Percentiles rank a stretch among this genome's conserved stretches.
Evolutionary conservation across 2,797 vertebrate genomes (phyloP).

Genomic region (Gambelia wislizenii): DNA sequence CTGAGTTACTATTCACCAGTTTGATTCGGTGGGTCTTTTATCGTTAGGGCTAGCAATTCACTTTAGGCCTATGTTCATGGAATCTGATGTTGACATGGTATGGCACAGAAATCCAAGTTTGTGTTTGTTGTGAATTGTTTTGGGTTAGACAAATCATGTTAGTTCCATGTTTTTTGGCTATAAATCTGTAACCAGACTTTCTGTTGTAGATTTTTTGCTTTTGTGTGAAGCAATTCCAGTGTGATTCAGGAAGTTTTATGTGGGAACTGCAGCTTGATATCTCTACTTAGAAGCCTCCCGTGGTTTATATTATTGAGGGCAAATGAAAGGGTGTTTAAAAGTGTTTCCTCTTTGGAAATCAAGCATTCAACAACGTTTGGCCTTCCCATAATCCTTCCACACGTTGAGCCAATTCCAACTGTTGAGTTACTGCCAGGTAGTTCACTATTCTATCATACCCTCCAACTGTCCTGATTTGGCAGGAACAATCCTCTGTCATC

Average conservation of each 20-base stretch:
- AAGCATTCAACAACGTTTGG: not conserved
- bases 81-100: not conserved
- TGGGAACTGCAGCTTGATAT: not conserved
- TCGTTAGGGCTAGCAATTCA: too few relatives aligned
- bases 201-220: not conserved
- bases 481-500: too few relatives aligned
- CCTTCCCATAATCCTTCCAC: not conserved
- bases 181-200: not conserved
- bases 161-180: not conserved
- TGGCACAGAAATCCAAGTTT: not conserved
- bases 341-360: constrained; percentile 7
- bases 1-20: too few relatives aligned
- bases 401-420: not conserved
- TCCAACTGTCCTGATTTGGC: too few relatives aligned
- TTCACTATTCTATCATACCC: not conserved
- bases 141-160: not conserved
- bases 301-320: not conserved
- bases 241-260: not conserved
- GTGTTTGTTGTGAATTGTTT: not conserved
- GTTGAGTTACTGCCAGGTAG: not conserved
- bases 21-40: too few relatives aligned
- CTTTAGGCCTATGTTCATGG: not conserved
- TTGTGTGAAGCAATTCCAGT: not conserved
- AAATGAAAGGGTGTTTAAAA: not conserved
- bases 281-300: not conserved